Evolutionary conservation across 1,140 invertebrate genomes (phyloP).

Genomic region (Campoletis sonorensis): DNA sequence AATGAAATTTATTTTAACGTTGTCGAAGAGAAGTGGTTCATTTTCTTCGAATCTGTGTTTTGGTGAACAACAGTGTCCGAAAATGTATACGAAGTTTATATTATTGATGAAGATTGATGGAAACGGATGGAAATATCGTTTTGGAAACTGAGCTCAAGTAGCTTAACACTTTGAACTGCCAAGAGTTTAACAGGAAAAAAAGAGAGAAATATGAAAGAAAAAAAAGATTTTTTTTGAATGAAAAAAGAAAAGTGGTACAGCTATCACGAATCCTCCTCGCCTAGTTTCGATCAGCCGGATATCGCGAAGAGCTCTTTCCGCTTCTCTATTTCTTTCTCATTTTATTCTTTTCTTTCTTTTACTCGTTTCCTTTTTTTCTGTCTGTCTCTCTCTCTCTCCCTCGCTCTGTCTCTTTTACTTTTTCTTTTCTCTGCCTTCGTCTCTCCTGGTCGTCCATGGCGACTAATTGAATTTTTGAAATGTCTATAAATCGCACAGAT

Average conservation of each 20-base stretch:
- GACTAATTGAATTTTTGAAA: conserved; percentile 46
- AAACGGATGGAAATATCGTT: neutral
- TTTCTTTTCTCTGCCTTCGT: neutral
- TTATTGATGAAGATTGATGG: neutral
- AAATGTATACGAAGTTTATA: neutral
- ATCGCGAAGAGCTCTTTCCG: neutral
- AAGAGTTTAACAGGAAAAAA: neutral
- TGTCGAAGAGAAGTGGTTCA: neutral
- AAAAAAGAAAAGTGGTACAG: too few species aligned
- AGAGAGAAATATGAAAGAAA: neutral
- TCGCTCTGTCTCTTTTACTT: neutral
- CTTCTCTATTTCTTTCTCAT: neutral
- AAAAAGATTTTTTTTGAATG: neutral
- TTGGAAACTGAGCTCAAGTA: neutral
- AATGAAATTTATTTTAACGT: neutral
- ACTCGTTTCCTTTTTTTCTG: neutral
- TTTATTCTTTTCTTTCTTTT: neutral
- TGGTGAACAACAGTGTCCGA: too few species aligned
- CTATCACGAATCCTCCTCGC: conserved; percentile 3
- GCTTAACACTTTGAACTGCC: neutral
- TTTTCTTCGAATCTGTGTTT: neutral
- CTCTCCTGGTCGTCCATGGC: conserved; percentile 16
- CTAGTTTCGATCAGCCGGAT: conserved; percentile 18
- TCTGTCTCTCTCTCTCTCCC: neutral
- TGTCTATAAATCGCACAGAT: conserved; percentile 38